phyloP scores from a whole-genome alignment of 64 coral and sea anemone species.

The Anthopleura sola region DNA sequence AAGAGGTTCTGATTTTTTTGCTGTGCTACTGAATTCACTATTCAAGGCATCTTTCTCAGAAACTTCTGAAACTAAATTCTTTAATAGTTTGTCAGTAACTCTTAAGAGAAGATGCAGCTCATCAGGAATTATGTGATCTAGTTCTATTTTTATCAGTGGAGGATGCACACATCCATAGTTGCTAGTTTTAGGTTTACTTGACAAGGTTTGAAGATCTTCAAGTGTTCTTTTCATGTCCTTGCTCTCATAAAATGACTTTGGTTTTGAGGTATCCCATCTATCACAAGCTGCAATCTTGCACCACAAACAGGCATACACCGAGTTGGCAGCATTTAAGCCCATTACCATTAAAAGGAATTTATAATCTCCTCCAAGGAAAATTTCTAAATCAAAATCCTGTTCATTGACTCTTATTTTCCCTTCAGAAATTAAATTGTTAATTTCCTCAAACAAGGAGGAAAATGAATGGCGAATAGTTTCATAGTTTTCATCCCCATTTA shows the following conservation, averaged over 20 bases:
- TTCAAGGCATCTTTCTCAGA: too few species aligned
- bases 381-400: neutral
- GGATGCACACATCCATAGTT: conserved; percentile 31
- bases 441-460: too few species aligned
- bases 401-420: neutral
- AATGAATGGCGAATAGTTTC: too few species aligned
- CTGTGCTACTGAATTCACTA: too few species aligned
- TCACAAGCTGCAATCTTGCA: neutral
- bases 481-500: too few species aligned
- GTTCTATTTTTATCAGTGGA: conserved; percentile 52
- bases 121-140: conserved; percentile 61
- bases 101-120: conserved; percentile 63
- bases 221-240: too few species aligned
- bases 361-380: conserved; percentile 21
- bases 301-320: conserved; percentile 23
- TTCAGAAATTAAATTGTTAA: too few species aligned
- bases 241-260: too few species aligned
- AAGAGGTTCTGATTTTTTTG: too few species aligned
- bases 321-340: neutral
- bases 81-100: conserved; percentile 40
- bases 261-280: too few species aligned
- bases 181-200: neutral
- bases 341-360: conserved; percentile 3
- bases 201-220: too few species aligned
- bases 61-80: too few species aligned